Evolutionary conservation across 2,113 vertebrate genomes (phyloP).

Genomic region (Copsychus sechellarum): DNA sequence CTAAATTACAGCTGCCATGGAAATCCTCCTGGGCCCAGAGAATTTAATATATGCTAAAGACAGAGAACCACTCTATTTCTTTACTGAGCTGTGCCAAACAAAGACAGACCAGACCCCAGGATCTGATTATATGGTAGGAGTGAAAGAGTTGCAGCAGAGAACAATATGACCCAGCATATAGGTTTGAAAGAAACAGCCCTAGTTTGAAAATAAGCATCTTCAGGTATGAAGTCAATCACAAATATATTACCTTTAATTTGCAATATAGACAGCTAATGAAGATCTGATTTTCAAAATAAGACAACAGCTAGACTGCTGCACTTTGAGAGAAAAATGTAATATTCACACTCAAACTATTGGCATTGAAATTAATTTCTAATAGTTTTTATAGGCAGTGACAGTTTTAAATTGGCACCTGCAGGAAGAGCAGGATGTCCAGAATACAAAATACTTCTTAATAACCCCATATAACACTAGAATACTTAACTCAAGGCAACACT

Average conservation of each 20-base stretch:
- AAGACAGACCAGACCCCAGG: background rate
- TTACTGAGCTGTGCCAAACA: background rate
- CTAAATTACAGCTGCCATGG: conserved; percentile 9
- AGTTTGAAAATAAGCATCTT: background rate
- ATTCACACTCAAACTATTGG: background rate
- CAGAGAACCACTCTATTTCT: background rate
- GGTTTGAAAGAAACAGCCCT: background rate
- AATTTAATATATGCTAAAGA: background rate
- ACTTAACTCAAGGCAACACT: background rate
- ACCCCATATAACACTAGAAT: background rate
- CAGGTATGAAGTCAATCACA: background rate
- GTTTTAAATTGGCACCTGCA: conserved; percentile 7
- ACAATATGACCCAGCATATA: background rate
- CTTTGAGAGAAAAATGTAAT: background rate
- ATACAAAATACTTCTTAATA: conserved; percentile 11
- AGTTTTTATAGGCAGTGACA: background rate
- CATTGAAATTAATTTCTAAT: background rate
- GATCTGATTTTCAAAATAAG: background rate
- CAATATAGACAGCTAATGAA: background rate
- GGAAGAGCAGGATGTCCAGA: background rate
- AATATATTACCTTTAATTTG: background rate
- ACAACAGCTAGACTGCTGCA: background rate
- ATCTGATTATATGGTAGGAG: background rate
- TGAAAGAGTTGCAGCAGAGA: background rate
- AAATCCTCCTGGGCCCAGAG: background rate